Evolutionary conservation across 2,797 vertebrate genomes (phyloP).

Genomic region (Phrynocephalus forsythii): DNA sequence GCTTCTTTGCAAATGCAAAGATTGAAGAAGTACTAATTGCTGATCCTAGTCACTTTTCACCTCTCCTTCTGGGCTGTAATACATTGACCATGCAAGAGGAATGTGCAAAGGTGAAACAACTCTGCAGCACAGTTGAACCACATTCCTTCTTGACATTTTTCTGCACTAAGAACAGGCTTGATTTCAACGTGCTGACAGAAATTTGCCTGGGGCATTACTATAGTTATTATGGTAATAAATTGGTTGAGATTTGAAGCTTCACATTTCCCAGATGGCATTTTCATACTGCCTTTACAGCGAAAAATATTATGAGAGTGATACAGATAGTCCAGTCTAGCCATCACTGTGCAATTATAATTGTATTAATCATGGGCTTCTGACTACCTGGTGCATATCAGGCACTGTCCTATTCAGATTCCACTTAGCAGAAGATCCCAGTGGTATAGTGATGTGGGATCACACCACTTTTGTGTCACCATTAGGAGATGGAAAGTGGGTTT

Average conservation of each 20-base stretch:
- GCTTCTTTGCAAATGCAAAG: neutral
- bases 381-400: neutral
- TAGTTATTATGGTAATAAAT: constrained; percentile 45
- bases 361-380: neutral
- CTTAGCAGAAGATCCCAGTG: too few species aligned
- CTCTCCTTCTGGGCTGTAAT: neutral
- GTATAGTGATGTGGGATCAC: too few species aligned
- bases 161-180: neutral
- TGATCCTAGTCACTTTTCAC: neutral
- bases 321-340: constrained; percentile 4
- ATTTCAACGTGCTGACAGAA: constrained; percentile 19
- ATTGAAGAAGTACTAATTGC: neutral
- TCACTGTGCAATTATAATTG: neutral
- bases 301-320: constrained; percentile 3
- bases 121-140: neutral
- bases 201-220: neutral
- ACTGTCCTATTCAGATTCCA: too few species aligned
- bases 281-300: constrained; percentile 11
- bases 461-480: too few species aligned
- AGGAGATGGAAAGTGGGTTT: too few species aligned
- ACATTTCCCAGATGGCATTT: constrained; percentile 48
- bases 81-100: neutral
- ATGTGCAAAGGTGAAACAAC: constrained; percentile 11
- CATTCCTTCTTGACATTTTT: constrained; percentile 23
- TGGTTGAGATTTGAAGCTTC: constrained; percentile 30